Conservation (phyloP, 2,888 invertebrate genomes). For the Malacosoma neustria region DNA sequence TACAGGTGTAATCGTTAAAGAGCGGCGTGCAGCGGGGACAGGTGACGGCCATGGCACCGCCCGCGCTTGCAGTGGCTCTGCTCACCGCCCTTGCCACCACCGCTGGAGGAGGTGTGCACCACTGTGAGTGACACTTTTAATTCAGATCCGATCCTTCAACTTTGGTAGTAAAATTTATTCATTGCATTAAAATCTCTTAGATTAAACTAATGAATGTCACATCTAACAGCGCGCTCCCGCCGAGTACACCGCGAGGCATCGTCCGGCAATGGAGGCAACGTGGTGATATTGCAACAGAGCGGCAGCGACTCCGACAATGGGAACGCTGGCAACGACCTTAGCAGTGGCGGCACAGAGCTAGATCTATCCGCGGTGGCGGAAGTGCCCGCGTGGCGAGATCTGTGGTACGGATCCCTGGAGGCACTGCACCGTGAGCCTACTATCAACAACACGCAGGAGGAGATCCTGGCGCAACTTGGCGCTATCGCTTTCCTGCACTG, state of each 20-base stretch:
- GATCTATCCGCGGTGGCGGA: constrained; percentile 27
- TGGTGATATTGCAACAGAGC: too few relatives aligned
- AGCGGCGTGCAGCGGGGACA: not conserved
- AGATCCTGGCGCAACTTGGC: constrained; percentile 85
- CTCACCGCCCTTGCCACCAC: not conserved
- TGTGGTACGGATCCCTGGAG: constrained; percentile 74
- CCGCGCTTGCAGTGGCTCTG: not conserved
- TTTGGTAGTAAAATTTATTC: too few relatives aligned
- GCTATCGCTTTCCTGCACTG: constrained; percentile 87
- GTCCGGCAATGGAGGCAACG: constrained; percentile 6
- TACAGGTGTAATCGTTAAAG: not conserved
- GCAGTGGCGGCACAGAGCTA: constrained; percentile 11
- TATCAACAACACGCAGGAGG: constrained; percentile 84
- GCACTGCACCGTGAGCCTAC: constrained; percentile 54
- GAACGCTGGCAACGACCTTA: constrained; percentile 6
- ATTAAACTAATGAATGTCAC: too few relatives aligned
- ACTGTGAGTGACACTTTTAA: too few relatives aligned
- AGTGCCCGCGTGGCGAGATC: constrained; percentile 76
- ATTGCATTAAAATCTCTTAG: too few relatives aligned
- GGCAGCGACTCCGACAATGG: constrained; percentile 9
- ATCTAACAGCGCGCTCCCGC: constrained; percentile 9
- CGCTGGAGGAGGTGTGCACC: not conserved
- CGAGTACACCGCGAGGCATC: constrained; percentile 14
- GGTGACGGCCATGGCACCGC: not conserved
- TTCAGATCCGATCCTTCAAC: too few relatives aligned